Percentiles rank a stretch among this genome's conserved stretches.
phyloP scores from a whole-genome alignment of 2,113 vertebrate species.

The Paedocypris sp. region DNA sequence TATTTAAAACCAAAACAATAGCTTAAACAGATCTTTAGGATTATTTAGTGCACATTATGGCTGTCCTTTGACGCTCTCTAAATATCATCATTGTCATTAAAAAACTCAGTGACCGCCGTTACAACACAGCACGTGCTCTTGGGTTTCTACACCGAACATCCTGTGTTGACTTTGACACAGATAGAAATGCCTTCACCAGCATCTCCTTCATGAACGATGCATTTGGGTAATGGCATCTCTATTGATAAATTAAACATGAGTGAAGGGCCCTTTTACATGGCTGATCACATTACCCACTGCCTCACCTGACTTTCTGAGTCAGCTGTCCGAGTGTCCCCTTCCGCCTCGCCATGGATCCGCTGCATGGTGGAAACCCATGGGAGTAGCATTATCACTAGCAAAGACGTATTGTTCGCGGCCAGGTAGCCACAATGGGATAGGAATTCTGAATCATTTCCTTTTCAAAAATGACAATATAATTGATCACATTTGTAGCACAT shows the following conservation, averaged over 20 bases:
- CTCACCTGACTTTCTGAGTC: constrained; percentile 49
- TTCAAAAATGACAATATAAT: too few species aligned
- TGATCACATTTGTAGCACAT: too few species aligned
- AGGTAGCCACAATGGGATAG: background rate
- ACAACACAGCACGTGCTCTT: background rate
- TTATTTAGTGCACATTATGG: background rate
- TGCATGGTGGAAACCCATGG: background rate
- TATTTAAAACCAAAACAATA: background rate
- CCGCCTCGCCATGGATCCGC: constrained; percentile 26
- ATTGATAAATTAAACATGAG: constrained; percentile 62
- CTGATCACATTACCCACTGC: constrained; percentile 53
- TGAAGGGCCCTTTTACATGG: constrained; percentile 53
- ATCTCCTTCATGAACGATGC: constrained; percentile 44
- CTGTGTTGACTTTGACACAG: constrained; percentile 44
- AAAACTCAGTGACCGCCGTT: background rate
- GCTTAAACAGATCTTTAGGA: background rate
- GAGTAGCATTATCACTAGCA: background rate
- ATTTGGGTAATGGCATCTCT: constrained; percentile 57
- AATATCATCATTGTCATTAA: background rate
- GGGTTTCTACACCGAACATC: background rate
- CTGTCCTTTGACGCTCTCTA: background rate
- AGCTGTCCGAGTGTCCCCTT: constrained; percentile 44
- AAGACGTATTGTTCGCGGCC: background rate
- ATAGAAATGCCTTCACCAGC: constrained; percentile 50
- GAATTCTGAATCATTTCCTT: background rate